These are phyloP conservation scores for Malthinus flaveolus DNA, from an alignment of 2,888 invertebrate genomes.

Conservation along the genomic window DNA sequence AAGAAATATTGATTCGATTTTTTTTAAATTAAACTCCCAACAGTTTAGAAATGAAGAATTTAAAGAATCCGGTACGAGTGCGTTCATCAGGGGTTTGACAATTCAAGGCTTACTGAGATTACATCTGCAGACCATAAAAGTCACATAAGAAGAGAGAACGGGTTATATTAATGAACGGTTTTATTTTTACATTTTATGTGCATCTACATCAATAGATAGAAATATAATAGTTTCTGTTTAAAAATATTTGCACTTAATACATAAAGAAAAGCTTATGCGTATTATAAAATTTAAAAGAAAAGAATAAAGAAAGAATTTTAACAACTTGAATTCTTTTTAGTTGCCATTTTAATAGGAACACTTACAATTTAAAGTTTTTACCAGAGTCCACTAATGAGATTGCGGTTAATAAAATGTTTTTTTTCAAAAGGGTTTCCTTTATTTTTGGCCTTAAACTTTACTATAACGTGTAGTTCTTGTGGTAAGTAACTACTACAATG, in stretches of 20 bases:
- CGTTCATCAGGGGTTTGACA: slow-evolving; percentile 47
- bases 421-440: slow-evolving; percentile 11
- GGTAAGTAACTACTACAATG: slow-evolving; percentile 7
- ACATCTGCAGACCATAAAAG: slow-evolving; percentile 26
- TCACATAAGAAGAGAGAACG: slow-evolving; percentile 2
- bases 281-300: neutral
- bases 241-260: neutral
- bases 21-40: neutral
- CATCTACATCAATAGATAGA: neutral
- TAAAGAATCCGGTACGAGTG: slow-evolving; percentile 43
- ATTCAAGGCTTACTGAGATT: slow-evolving; percentile 40
- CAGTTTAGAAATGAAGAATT: slow-evolving; percentile 34
- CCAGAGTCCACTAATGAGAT: slow-evolving; percentile 20
- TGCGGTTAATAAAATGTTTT: slow-evolving; percentile 22
- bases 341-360: slow-evolving; percentile 6
- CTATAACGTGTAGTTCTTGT: slow-evolving; percentile 10
- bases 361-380: slow-evolving; percentile 9
- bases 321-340: neutral
- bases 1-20: no score
- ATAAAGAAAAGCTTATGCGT: neutral
- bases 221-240: neutral
- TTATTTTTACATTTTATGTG: slow-evolving; percentile 4
- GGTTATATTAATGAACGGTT: slow-evolving; percentile 6
- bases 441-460: slow-evolving; percentile 8
- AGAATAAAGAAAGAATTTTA: neutral